These are phyloP conservation scores for Falco cherrug DNA, from an alignment of 2,797 vertebrate species.

Conservation along the genomic window DNA sequence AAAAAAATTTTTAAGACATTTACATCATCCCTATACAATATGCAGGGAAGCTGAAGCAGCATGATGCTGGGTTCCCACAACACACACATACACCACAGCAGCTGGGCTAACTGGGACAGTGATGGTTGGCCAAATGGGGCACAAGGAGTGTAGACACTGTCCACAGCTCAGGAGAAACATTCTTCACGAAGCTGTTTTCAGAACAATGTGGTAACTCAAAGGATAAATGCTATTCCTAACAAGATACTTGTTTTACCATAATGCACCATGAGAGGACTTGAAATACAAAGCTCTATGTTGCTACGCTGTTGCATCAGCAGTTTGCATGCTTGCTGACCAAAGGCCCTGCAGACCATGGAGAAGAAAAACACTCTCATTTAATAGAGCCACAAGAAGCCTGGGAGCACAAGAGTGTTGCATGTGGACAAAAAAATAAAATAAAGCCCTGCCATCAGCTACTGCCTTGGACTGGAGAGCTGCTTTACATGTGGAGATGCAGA, in stretches of 20 bases:
- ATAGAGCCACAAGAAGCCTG: neutral
- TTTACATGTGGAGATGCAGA: neutral
- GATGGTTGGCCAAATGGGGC: neutral
- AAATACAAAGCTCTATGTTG: neutral
- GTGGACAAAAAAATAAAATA: no score
- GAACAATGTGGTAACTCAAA: neutral
- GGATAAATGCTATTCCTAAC: neutral
- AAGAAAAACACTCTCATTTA: neutral
- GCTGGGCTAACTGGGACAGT: neutral
- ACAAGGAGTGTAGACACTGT: neutral
- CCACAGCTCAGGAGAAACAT: neutral
- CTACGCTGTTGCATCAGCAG: constrained; percentile 18
- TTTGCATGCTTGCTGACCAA: neutral
- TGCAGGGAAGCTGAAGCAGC: neutral
- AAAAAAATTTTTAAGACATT: neutral
- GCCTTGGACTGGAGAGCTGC: neutral
- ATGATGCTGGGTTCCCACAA: neutral
- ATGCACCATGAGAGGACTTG: neutral
- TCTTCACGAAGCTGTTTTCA: neutral
- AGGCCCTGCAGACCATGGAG: neutral
- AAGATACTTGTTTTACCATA: neutral
- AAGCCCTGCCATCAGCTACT: neutral
- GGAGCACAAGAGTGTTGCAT: neutral
- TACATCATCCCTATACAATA: neutral
- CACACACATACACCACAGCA: accelerated